Evolutionary conservation across 2,797 vertebrate genomes (phyloP).

Genomic region (Borostomias antarcticus): DNA sequence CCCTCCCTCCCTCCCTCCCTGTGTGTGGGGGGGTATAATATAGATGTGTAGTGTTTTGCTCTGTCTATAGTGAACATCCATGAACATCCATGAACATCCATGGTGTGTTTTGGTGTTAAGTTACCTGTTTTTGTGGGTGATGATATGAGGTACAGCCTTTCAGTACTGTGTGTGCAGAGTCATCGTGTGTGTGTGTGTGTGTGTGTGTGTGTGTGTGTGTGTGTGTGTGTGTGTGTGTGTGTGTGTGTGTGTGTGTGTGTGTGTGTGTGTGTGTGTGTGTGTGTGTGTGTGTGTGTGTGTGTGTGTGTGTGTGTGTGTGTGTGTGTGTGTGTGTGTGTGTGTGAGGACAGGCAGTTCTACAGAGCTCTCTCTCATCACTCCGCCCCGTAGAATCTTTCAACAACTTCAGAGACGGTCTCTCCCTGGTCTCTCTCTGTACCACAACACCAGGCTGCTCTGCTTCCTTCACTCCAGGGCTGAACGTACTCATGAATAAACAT

Average conservation of each 20-base stretch:
- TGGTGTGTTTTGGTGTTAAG: no score
- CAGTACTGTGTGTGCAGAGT: neutral
- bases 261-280: neutral
- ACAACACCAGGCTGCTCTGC: neutral
- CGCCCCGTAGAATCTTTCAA: slow-evolving; percentile 25
- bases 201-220: neutral
- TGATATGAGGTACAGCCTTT: no score
- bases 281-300: neutral
- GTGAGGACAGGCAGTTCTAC: neutral
- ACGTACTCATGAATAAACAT: slow-evolving; percentile 11
- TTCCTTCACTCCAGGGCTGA: neutral
- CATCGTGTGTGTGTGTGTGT: neutral
- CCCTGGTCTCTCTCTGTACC: no score
- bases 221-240: neutral
- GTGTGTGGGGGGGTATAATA: no score
- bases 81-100: no score
- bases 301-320: neutral
- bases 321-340: neutral
- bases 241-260: neutral
- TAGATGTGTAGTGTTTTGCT: no score
- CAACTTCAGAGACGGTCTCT: slow-evolving; percentile 21
- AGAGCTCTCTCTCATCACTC: slow-evolving; percentile 12
- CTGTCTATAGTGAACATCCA: no score
- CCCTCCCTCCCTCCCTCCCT: no score
- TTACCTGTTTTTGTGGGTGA: no score